These are phyloP conservation scores for Leucoma salicis DNA, from an alignment of 2,888 invertebrate species.

Conservation along the genomic window DNA sequence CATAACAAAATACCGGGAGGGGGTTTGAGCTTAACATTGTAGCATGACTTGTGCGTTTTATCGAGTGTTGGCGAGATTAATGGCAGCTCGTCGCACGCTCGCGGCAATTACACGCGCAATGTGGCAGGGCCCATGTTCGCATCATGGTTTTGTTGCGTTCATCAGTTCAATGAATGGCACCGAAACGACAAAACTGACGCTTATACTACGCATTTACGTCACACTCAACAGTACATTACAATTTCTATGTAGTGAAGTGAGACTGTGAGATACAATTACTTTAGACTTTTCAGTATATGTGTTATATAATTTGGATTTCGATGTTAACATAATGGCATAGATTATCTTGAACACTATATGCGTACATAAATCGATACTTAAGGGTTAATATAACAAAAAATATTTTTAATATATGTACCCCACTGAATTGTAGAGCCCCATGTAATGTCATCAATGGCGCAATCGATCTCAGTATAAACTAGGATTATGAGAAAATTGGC, in stretches of 20 bases:
- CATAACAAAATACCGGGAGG: constrained; percentile 27
- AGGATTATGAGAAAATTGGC: no score
- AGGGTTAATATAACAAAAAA: no score
- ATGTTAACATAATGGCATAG: no score
- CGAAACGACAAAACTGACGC: constrained; percentile 35
- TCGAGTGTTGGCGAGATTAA: constrained; percentile 79
- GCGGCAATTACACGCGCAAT: constrained; percentile 79
- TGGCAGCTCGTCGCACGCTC: constrained; percentile 65
- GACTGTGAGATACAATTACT: neutral
- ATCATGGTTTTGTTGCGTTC: constrained; percentile 59
- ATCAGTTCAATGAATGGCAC: constrained; percentile 41
- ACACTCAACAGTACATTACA: constrained; percentile 24
- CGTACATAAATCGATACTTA: no score
- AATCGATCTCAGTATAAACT: no score
- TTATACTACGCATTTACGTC: constrained; percentile 26
- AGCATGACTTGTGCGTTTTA: constrained; percentile 77
- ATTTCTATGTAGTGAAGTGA: constrained; percentile 7
- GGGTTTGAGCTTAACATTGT: constrained; percentile 59
- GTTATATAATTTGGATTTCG: constrained; percentile 25
- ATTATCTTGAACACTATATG: no score
- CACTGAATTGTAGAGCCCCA: no score
- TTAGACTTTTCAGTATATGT: neutral
- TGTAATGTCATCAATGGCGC: no score
- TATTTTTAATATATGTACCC: no score
- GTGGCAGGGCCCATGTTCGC: constrained; percentile 51